Base-by-base conservation (phyloP, 2,888 invertebrate species). In the Papilio elwesi region DNA sequence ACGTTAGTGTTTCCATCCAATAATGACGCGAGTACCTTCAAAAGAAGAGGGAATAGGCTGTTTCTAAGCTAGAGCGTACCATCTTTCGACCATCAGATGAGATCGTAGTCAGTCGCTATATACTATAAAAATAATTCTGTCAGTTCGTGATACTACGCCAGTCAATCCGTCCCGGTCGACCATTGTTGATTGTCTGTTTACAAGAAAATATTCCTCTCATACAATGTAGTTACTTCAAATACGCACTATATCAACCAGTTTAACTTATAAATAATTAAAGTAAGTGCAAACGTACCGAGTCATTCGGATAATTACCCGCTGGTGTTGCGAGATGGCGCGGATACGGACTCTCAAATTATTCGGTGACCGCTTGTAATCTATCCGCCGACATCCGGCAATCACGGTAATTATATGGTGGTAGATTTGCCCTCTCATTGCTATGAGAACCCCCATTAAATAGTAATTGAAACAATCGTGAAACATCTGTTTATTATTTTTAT, bases 281-380 rank as follows among this genome's bases (percentile, higher is more conserved):
- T 49, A 36, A 53, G 53, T 52, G 36, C 52, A 13, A 67, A 71
- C n/a, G 36, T 67, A 49, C 5, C 47, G 10, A 11, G 47, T 68
- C 26, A 48, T 72, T 48, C 67, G 13, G 9, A 15, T 63, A 63
- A 72, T 68, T 62, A 68, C 13, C 48, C 51, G 1, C 26, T 11
- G 59, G 11, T 12, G 12, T 36, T 52, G 26, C 43, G 53, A 48
- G 63, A 48, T 64, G 49, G 55, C 5, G 43, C 15, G 49, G 68
- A 51, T 72, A 72, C 62, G 13, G 55, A 68, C 64, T 72, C 68
- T 68, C 68, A 64, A 72, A 72, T 72, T 72, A 72, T 72, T 52
- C 64, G 15, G 53, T 68, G 63, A 64, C 72, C 68, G 72, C 68
- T 64, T 68, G 68, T 72, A 68, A 72, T 72, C 64, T 51, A 12